A percentile compares a stretch with the other conserved stretches of the same genome.
phyloP scores from a whole-genome alignment of 2,888 invertebrate species.

The Chrysina gloriosa region DNA sequence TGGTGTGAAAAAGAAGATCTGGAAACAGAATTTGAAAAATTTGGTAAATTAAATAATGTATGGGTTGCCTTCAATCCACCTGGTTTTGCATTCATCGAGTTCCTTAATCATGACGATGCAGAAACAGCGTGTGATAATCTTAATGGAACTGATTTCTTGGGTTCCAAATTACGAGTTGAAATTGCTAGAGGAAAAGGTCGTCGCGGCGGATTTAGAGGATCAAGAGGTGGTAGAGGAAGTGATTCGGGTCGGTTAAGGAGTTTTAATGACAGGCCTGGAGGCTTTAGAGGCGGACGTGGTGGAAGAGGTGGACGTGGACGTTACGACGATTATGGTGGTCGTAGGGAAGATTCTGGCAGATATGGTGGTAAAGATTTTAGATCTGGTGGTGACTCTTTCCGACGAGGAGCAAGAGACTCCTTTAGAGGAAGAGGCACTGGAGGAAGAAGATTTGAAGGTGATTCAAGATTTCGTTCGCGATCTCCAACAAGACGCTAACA shows the following conservation, averaged over 20 bases:
- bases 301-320: conserved; percentile 51
- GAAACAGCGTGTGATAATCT: conserved; percentile 89
- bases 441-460: conserved; percentile 54
- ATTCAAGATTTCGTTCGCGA: conserved; percentile 55
- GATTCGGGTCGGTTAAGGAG: conserved; percentile 64
- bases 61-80: conserved; percentile 96
- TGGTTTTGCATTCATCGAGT: conserved; percentile 94
- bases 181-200: conserved; percentile 85
- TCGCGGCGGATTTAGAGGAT: conserved; percentile 70
- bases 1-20: conserved; percentile 90
- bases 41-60: conserved; percentile 90
- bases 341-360: conserved; percentile 50
- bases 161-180: conserved; percentile 88
- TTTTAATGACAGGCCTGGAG: conserved; percentile 59
- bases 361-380: conserved; percentile 48
- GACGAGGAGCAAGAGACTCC: conserved; percentile 61
- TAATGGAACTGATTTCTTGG: conserved; percentile 89
- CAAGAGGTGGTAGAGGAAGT: conserved; percentile 69
- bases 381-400: conserved; percentile 55
- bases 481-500: conserved; percentile 51
- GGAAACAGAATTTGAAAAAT: conserved; percentile 91
- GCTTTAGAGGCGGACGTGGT: conserved; percentile 66
- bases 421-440: conserved; percentile 54
- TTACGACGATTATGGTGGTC: conserved; percentile 59
- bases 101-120: conserved; percentile 88